Evolutionary conservation across 2,113 vertebrate genomes (phyloP).

Genomic region (Toxotes chatareus): DNA sequence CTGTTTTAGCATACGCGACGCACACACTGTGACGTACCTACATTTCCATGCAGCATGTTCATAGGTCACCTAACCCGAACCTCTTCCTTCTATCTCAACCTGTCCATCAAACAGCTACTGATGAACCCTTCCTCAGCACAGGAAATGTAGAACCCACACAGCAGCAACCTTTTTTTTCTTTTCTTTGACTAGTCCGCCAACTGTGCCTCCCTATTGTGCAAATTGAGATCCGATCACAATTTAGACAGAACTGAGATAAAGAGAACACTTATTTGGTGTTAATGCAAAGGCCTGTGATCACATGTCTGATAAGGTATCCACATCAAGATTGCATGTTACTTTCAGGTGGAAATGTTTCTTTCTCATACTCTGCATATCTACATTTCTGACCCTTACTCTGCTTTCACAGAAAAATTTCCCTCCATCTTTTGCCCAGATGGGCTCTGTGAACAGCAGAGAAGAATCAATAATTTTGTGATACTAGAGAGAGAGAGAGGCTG

Average conservation of each 20-base stretch:
- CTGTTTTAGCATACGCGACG: not conserved
- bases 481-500: not conserved
- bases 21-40: not conserved
- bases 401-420: not conserved
- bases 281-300: not conserved
- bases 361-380: not conserved
- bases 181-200: not conserved
- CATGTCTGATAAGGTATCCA: not conserved
- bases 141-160: not conserved
- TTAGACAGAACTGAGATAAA: not conserved
- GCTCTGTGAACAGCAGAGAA: not conserved
- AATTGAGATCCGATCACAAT: not conserved
- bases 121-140: not conserved
- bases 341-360: not conserved
- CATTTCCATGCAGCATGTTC: not conserved
- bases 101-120: not conserved
- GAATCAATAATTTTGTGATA: slow-evolving; percentile 10
- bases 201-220: not conserved
- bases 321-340: slow-evolving; percentile 4
- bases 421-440: not conserved
- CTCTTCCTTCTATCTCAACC: not conserved
- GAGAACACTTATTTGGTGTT: not conserved
- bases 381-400: not conserved
- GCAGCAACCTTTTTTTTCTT: not conserved
- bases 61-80: not conserved